Conservation (phyloP, 1,140 invertebrate species). For the Bombus fervidus region DNA sequence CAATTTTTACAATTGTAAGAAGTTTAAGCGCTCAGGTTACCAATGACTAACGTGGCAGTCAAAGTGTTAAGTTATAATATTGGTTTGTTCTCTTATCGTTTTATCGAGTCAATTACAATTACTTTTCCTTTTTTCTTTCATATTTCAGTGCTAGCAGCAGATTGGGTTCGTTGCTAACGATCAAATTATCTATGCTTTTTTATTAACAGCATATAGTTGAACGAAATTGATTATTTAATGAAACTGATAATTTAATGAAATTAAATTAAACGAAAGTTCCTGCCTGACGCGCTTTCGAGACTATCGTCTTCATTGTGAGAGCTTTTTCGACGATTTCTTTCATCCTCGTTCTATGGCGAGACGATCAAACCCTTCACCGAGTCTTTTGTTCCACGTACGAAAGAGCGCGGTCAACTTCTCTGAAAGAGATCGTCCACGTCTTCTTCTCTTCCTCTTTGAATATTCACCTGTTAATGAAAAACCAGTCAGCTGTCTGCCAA, state of each 20-base stretch:
- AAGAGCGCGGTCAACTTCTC: conserved; percentile 40
- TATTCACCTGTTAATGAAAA: conserved; percentile 52
- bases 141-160: no score
- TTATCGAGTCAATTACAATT: no score
- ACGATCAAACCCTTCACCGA: conserved; percentile 46
- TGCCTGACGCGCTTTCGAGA: not conserved
- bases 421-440: conserved; percentile 40
- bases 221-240: not conserved
- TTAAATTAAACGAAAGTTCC: not conserved
- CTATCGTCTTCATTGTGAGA: not conserved
- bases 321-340: not conserved
- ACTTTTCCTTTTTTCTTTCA: no score
- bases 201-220: no score
- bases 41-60: no score
- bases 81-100: no score
- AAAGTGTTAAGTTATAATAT: no score
- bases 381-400: conserved; percentile 54
- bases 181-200: no score
- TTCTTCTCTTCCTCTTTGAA: conserved; percentile 27
- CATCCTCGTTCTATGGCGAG: not conserved
- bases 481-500: conserved; percentile 20
- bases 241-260: not conserved
- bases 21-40: no score
- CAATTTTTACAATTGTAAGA: no score
- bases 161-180: no score